Base-by-base conservation (phyloP, 2,888 invertebrate genomes). In the Cordylochernes scorpioides region DNA sequence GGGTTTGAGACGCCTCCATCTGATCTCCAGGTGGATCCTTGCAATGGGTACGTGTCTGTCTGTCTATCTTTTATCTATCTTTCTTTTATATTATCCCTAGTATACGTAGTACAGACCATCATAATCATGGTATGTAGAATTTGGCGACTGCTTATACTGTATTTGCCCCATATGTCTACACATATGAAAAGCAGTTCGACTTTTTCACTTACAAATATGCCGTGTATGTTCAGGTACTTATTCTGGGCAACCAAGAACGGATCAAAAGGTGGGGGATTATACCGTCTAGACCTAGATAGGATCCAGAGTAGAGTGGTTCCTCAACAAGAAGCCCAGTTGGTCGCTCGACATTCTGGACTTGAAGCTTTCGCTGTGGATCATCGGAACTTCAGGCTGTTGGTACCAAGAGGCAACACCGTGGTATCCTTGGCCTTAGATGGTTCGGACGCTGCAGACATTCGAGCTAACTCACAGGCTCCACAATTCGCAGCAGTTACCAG, bases 21-120 rank as follows among this genome's bases (percentile, higher is more conserved):
- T 31, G 73, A 77, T 45, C 64, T 88, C 41, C 71, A 78, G 56
- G 73, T 82, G 1, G 88, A 88, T 58, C 78, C 88, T 17, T 69
- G 74, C 45, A 86, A 86, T 51, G 88, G 86, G 64, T 72, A 53
- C 54, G 58, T 48, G 22, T 40, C 27, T 27, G 37, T 25, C 8
- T 12, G n/a, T 12, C 8, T 25, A 3, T 25, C 3, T 22, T 15
- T 25, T 25, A 12, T 15, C n/a, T 17, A 16, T n/a, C n/a, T n/a
- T n/a, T n/a, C n/a, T n/a, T n/a, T n/a, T n/a, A n/a, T n/a, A n/a
- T n/a, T n/a, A n/a, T n/a, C n/a, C n/a, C n/a, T n/a, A n/a, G n/a
- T n/a, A n/a, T n/a, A n/a, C n/a, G n/a, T n/a, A n/a, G n/a, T n/a
- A n/a, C n/a, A n/a, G n/a, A n/a, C n/a, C n/a, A n/a, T n/a, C n/a